Conservation (phyloP, 2,797 vertebrate genomes). For the Muscicapa striata region DNA sequence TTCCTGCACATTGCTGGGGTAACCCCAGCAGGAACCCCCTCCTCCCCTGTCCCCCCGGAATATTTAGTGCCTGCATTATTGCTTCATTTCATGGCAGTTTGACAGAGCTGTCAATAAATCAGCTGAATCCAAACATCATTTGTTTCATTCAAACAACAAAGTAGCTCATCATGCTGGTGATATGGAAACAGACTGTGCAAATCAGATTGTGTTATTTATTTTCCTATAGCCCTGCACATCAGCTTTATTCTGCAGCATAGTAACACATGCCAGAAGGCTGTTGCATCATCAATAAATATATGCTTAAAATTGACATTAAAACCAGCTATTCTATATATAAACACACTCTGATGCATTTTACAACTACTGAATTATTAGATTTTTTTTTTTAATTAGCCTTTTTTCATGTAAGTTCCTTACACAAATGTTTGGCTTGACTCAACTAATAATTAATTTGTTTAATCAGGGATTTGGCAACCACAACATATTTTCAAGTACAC, state of each 20-base stretch:
- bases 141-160: conserved; percentile 12
- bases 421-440: background rate
- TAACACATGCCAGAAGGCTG: background rate
- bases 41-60: background rate
- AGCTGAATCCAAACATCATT: background rate
- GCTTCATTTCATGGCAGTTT: background rate
- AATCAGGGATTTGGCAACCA: background rate
- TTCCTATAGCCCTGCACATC: background rate
- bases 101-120: conserved; percentile 28
- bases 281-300: background rate
- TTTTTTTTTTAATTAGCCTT: background rate
- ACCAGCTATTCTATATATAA: background rate
- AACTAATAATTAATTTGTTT: background rate
- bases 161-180: background rate
- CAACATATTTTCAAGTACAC: background rate
- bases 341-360: background rate
- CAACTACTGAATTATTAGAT: background rate
- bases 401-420: background rate
- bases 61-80: background rate
- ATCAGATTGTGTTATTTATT: background rate
- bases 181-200: background rate
- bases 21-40: conserved; percentile 12
- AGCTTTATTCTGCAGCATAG: background rate
- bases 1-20: conserved; percentile 21
- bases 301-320: background rate